Evolutionary conservation across 2,888 invertebrate genomes (phyloP).

Genomic region (Hypsopygia costalis): DNA sequence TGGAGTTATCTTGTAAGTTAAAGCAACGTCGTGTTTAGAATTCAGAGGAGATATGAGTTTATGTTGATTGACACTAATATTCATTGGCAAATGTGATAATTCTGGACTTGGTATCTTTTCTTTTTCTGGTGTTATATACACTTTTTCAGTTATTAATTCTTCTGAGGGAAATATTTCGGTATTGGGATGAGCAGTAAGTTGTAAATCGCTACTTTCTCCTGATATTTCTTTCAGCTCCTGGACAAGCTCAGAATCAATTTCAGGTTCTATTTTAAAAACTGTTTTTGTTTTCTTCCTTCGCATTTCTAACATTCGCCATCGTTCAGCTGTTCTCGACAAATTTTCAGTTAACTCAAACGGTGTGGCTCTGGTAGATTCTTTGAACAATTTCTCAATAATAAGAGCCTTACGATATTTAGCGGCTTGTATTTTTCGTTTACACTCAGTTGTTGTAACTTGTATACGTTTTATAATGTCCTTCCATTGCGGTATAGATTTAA

Average conservation of each 20-base stretch:
- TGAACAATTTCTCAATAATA: constrained; percentile 54
- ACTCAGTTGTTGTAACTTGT: constrained; percentile 35
- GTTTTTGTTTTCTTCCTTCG: constrained; percentile 17
- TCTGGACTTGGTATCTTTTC: constrained; percentile 19
- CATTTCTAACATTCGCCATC: constrained; percentile 37
- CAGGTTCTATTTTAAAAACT: constrained; percentile 7
- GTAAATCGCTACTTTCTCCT: constrained; percentile 22
- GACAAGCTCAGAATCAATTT: constrained; percentile 2
- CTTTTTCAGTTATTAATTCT: constrained; percentile 6
- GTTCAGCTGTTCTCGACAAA: constrained; percentile 46
- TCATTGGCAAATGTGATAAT: constrained; percentile 30
- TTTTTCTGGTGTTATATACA: constrained; percentile 18
- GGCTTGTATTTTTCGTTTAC: constrained; percentile 40
- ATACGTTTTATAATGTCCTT: constrained; percentile 44
- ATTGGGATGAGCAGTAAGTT: constrained; percentile 42
- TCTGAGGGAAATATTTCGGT: constrained; percentile 35
- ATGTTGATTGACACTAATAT: constrained; percentile 45
- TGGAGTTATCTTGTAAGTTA: constrained; percentile 22
- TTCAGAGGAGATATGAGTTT: constrained; percentile 39
- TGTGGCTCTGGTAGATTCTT: constrained; percentile 41
- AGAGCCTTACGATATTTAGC: constrained; percentile 39
- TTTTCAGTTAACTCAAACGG: constrained; percentile 54
- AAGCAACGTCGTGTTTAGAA: constrained; percentile 24
- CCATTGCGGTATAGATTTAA: constrained; percentile 52
- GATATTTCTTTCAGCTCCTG: constrained; percentile 16